Evolutionary conservation across 2,888 invertebrate species (phyloP), one percentile per base, ranked within the genome.

Genomic region (Hirtodrosophila trivittata): DNA sequence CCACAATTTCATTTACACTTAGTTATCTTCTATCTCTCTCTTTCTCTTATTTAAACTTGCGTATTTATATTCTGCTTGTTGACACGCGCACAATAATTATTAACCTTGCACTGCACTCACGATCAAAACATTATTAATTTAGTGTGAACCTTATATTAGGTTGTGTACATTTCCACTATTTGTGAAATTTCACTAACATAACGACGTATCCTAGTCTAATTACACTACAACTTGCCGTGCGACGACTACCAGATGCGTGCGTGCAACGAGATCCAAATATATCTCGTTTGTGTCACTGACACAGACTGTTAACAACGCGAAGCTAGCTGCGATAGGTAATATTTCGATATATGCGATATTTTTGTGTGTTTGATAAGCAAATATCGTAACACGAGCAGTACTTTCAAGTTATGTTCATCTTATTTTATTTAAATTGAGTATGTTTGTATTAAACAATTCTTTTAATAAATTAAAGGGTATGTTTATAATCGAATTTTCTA

Each of bases 131-230:
- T 25, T 37, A 39, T 50, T 58, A 25, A 60, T 35, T 57, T 33
- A 35, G 10, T 38, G 43, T 57, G n/a, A 18, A 60, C 66, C 66
- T 56, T 71, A 33, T 38, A 57, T 60, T 28, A 5, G 35, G 18
- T 32, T 33, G 28, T 33, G 45, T 49, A 46, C 47, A 68, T 75
- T 66, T 65, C 49, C 55, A 59, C 39, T 72, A 82, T 67, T 78
- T 72, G 43, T 43, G 63, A 37, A 78, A 75, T 83, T 72, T 66
- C 63, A 56, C 62, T 42, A 64, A 62, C 45, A 42, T 28, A 57
- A 62, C 42, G 58, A 66, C 66, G 73, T 76, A 76, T 65, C 49
- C 55, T 28, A 59, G 41, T 5, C 41, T 38, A 47, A 46, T 9
- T 33, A 39, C 51, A 47, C 32, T 35, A 13, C 18, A 52, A 16